Evolutionary conservation across 2,888 invertebrate genomes (phyloP).

Genomic region (Scaptodrosophila latifasciaeformis): DNA sequence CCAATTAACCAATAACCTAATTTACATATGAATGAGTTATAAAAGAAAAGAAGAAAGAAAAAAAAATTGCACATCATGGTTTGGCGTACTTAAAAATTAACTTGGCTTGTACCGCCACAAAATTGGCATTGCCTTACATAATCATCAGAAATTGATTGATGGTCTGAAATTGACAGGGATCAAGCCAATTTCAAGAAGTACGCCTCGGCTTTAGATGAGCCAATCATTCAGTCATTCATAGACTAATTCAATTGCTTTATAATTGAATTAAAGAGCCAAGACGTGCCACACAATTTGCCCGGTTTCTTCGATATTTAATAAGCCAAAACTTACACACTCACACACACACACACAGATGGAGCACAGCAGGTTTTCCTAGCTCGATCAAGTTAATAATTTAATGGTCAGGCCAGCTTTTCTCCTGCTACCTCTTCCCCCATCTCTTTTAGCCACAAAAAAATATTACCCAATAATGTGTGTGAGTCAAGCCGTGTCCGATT

Average conservation of each 20-base stretch:
- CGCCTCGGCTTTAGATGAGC: too few species aligned
- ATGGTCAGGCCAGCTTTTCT: too few species aligned
- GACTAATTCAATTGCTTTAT: constrained; percentile 63
- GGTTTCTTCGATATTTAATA: too few species aligned
- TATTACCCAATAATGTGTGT: constrained; percentile 51
- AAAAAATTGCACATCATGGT: constrained; percentile 50
- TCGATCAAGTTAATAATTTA: constrained; percentile 63
- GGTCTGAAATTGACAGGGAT: constrained; percentile 47
- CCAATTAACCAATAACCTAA: constrained; percentile 56
- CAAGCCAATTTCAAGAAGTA: constrained; percentile 21
- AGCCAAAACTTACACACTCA: constrained; percentile 17
- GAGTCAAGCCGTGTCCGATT: constrained; percentile 36
- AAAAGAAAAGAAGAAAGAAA: constrained; percentile 1
- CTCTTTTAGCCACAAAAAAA: constrained; percentile 42
- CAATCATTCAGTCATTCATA: constrained; percentile 36
- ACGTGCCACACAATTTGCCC: constrained; percentile 25
- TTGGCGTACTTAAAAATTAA: constrained; percentile 51
- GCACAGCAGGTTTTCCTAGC: constrained; percentile 51
- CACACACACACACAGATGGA: constrained; percentile 24
- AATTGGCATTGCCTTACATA: constrained; percentile 55
- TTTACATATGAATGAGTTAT: constrained; percentile 34
- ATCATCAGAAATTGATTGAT: constrained; percentile 52
- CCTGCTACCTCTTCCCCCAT: constrained; percentile 1
- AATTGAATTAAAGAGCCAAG: constrained; percentile 60
- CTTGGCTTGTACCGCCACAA: constrained; percentile 52